Conservation (phyloP, 92 coral and sea anemone species). For the Parazoanthus darwini region DNA sequence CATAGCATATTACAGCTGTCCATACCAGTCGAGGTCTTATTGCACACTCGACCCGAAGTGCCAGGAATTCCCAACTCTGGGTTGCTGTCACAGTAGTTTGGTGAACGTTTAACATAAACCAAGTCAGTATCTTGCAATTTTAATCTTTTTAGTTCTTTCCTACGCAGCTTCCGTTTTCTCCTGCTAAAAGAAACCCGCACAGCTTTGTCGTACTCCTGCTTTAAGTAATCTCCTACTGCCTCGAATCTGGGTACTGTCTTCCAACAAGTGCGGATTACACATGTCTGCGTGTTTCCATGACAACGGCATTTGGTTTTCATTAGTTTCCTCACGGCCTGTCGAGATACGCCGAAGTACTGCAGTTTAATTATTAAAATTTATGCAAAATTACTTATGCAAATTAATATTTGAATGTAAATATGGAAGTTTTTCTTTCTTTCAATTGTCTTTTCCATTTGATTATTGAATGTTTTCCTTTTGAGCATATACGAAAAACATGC, state of each 20-base stretch:
- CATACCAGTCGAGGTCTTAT: slow-evolving; percentile 65
- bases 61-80: slow-evolving; percentile 76
- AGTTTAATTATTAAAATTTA: too few relatives aligned
- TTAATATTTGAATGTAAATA: too few relatives aligned
- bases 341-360: neutral
- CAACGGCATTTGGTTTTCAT: slow-evolving; percentile 85
- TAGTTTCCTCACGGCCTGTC: slow-evolving; percentile 72
- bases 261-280: slow-evolving; percentile 83
- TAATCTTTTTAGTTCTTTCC: slow-evolving; percentile 67
- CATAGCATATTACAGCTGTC: slow-evolving; percentile 85
- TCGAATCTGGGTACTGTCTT: slow-evolving; percentile 68
- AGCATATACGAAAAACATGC: too few relatives aligned
- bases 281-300: slow-evolving; percentile 87
- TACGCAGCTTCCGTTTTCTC: slow-evolving; percentile 65
- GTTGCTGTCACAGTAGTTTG: slow-evolving; percentile 85
- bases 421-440: too few relatives aligned
- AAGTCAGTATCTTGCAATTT: slow-evolving; percentile 56
- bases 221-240: slow-evolving; percentile 66
- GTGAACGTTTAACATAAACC: slow-evolving; percentile 74
- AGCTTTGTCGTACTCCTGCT: slow-evolving; percentile 64
- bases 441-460: too few relatives aligned
- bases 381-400: too few relatives aligned
- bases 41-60: slow-evolving; percentile 85
- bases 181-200: slow-evolving; percentile 67
- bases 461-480: too few relatives aligned